These are phyloP conservation scores for Atherinosoma microstoma DNA, from an alignment of 2,797 vertebrate species.

Conservation along the genomic window DNA sequence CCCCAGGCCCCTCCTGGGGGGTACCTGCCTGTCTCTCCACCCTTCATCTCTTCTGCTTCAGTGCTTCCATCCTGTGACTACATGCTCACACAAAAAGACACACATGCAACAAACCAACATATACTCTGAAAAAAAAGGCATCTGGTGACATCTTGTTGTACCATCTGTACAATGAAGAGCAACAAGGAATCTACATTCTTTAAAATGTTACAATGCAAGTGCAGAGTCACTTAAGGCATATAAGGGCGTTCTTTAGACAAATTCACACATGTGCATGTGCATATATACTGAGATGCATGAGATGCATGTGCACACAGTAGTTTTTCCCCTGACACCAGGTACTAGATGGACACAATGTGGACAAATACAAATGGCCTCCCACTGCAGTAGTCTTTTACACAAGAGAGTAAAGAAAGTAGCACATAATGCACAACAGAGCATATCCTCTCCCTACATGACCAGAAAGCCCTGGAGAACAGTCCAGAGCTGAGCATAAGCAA, in stretches of 20 bases:
- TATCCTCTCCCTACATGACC: constrained; percentile 69
- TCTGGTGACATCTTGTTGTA: constrained; percentile 47
- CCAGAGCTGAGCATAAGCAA: constrained; percentile 39
- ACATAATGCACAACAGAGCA: constrained; percentile 64
- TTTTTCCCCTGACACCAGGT: constrained; percentile 55
- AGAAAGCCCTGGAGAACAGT: constrained; percentile 81
- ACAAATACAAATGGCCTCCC: constrained; percentile 91
- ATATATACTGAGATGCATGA: constrained; percentile 21
- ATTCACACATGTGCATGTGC: constrained; percentile 4
- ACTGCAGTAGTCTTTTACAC: constrained; percentile 81
- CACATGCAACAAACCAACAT: constrained; percentile 43
- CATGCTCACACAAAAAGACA: constrained; percentile 57
- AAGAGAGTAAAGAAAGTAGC: constrained; percentile 76
- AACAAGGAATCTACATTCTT: constrained; percentile 27
- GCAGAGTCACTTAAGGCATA: constrained; percentile 33
- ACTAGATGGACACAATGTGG: constrained; percentile 63
- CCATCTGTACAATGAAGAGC: constrained; percentile 47
- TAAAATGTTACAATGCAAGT: constrained; percentile 28
- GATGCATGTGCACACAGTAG: constrained; percentile 33
- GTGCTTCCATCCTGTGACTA: constrained; percentile 68
- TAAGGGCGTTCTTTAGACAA: constrained; percentile 21
- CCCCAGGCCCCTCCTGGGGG: constrained; percentile 81
- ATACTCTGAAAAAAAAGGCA: constrained; percentile 43
- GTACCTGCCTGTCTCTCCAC: constrained; percentile 76
- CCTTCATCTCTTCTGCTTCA: constrained; percentile 83